Percentiles rank a stretch among this genome's conserved stretches.
Conservation (phyloP, 2,888 invertebrate genomes). For the Rotaria magnacalcarata region DNA sequence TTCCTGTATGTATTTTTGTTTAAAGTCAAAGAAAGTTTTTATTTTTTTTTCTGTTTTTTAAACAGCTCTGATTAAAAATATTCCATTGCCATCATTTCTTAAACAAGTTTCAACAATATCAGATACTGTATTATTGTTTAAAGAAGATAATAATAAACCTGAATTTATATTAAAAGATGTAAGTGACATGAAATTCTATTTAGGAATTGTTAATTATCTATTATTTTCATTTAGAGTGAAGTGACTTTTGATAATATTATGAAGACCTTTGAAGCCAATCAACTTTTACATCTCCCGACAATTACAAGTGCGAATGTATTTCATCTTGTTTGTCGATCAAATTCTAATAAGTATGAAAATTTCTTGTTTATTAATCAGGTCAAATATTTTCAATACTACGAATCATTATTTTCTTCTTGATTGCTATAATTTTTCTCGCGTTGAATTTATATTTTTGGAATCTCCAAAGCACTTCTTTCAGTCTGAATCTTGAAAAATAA, state of each 20-base stretch:
- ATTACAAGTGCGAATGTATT: neutral
- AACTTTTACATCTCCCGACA: neutral
- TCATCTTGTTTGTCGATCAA: neutral
- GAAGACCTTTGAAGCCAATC: neutral
- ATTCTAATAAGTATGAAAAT: neutral
- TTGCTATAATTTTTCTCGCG: too few relatives aligned
- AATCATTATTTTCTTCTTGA: too few relatives aligned
- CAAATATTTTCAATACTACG: too few relatives aligned
- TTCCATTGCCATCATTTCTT: neutral
- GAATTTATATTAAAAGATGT: neutral
- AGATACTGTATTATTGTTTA: conserved; percentile 1
- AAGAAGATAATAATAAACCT: conserved; percentile 3
- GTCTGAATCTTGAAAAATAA: too few relatives aligned
- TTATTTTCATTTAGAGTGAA: neutral
- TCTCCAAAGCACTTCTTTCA: too few relatives aligned
- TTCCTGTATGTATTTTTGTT: neutral
- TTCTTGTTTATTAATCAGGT: neutral
- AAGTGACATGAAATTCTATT: neutral
- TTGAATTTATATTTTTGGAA: too few relatives aligned
- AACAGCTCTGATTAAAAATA: neutral
- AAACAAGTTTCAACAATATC: neutral
- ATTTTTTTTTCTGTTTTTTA: neutral
- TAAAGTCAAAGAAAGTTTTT: too few relatives aligned
- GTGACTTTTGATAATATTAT: neutral
- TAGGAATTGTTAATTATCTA: too few relatives aligned